Base-by-base conservation (phyloP, 37 sponge, comb jelly and placozoan genomes). In the Aplysina aerophoba region DNA sequence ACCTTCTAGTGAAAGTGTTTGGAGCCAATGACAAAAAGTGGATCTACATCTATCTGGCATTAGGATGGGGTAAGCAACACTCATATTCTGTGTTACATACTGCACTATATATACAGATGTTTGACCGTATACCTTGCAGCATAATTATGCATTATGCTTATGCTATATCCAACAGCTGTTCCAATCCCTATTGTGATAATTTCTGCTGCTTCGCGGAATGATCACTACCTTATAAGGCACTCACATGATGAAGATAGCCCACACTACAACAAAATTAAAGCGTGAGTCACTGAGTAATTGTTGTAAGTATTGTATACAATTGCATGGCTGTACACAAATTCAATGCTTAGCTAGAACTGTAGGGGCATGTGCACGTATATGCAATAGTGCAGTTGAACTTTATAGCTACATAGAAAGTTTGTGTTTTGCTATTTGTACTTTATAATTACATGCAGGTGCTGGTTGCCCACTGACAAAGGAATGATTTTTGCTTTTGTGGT, bases 1-100 rank as follows among this genome's bases (percentile, higher is more conserved):
- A 65, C 40, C 85, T 88, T 73, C 79, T 88, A 0, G 83, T 83
- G 61, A 81, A 35, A 31, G 78, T 88, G n/a, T 88, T 88, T 34
- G 40, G 73, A 24, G 31, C 59, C 22, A 17, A 64, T 37, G 33
- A 37, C 36, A 73, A 36, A 36, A 85, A 85, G 33, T 85, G 85
- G 85, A 21, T 67, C n/a, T 73, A 64, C 77, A 75, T 75, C 4
- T 85, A 55, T 61, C 60, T 74, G 0, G 31, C 36, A 17, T 5
- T 85, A 3, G 85, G 85, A 25, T 85, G 77, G 74, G 85, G 85
- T 85, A 24, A 4, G 85, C 79, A 11, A 34, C 3, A 15, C 34
- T 35, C 37, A 12, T 36, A n/a, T 1, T n/a, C 64, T 63, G 64
- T n/a, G 3, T 12, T 63, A 31, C 34, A 11, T 35, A 4, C 6